These are phyloP conservation scores for Paramormyrops kingsleyae DNA, from an alignment of 2,113 vertebrate species.

Conservation along the genomic window DNA sequence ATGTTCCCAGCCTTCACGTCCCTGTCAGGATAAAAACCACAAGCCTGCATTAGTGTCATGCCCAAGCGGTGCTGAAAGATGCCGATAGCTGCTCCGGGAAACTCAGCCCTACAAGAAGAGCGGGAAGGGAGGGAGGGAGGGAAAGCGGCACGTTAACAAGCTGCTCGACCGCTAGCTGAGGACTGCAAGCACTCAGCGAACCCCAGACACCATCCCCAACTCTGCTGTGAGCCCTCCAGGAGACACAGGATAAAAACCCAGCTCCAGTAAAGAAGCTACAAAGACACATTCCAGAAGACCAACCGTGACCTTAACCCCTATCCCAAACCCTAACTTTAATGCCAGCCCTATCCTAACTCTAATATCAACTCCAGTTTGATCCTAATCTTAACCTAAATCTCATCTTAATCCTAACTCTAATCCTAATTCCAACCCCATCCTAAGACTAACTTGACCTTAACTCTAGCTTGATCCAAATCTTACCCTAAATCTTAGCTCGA, in stretches of 20 bases:
- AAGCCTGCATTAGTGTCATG: slow-evolving; percentile 31
- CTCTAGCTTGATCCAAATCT: neutral
- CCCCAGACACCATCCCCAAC: neutral
- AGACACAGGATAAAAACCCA: neutral
- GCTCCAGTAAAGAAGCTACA: neutral
- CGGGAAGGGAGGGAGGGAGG: neutral
- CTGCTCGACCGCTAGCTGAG: neutral
- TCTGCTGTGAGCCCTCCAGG: neutral
- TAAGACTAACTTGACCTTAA: neutral
- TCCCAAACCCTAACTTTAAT: neutral
- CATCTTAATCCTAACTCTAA: neutral
- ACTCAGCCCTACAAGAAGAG: neutral
- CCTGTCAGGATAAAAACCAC: slow-evolving; percentile 57
- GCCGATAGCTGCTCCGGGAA: neutral
- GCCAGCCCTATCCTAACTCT: neutral
- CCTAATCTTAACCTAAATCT: neutral
- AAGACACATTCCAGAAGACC: neutral
- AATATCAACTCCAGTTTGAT: neutral
- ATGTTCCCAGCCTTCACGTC: slow-evolving; percentile 97
- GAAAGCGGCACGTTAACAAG: neutral
- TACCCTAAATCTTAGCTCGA: neutral
- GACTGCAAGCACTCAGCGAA: neutral
- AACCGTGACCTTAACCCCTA: neutral
- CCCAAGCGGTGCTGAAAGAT: neutral
- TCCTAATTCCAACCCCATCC: neutral